Evolutionary conservation across 1,140 invertebrate species (phyloP), one percentile per base, ranked within the genome.

Genomic region (Pinna nobilis): DNA sequence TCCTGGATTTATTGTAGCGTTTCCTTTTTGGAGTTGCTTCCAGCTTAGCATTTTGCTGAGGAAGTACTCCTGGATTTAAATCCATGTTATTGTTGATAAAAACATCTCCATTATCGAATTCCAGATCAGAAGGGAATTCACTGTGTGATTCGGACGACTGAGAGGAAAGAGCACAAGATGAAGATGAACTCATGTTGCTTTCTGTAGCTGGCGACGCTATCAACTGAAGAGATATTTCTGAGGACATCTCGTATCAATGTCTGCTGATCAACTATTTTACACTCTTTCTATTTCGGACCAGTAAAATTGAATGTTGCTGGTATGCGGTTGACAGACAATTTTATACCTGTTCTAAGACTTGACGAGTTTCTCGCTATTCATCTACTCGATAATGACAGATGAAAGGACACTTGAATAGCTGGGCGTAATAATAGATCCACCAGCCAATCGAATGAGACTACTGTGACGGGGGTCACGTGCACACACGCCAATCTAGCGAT

Each of bases 1-100:
- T 72, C 3, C 89, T 81, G 18, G 81, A 83, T 60, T 86, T 86
- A 57, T 80, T 84, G 72, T 84, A 84, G 6, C 88, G 81, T 65
- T 86, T 86, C 66, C 80, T 81, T 59, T 82, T 85, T 47, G 81
- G 74, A n/a, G 71, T 53, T 2, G 37, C 33, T 49, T 75, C 72
- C 49, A n/a, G 28, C 28, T 37, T 50, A 15, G 35, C 6, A 18
- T 39, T 47, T 35, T 53, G n/a, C 32, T 37, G 32, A 57, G 13
- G 53, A 18, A n/a, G 25, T 41, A 18, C 15, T 28, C 11, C 6
- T 57, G 23, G 39, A 37, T 28, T 5, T 55, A 30, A 32, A 33
- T 9, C 30, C 20, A 25, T 30, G 2, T 18, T 53, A 18, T 35
- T 15, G 18, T n/a, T 70, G 6, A 18, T 35, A 60, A 72, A 72